phyloP scores from a whole-genome alignment of 2,888 invertebrate species.

The Drosophila borealis region DNA sequence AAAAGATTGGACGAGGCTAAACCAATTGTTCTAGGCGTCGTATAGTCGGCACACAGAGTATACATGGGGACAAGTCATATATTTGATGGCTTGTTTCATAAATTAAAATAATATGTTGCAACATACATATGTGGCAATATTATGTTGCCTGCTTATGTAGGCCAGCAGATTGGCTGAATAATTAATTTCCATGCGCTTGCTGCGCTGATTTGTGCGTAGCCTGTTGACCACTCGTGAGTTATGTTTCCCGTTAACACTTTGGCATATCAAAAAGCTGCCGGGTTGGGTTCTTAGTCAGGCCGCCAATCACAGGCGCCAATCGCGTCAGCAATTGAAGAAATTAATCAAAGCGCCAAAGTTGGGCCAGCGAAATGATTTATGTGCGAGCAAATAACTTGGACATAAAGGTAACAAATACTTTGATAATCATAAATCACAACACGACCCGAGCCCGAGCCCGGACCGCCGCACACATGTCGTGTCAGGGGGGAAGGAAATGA shows the following conservation, averaged over 20 bases:
- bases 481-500: neutral
- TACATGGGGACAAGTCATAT: too few species aligned
- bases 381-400: slow-evolving; percentile 73
- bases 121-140: too few species aligned
- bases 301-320: slow-evolving; percentile 64
- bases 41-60: too few species aligned
- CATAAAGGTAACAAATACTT: slow-evolving; percentile 80
- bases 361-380: slow-evolving; percentile 71
- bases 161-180: slow-evolving; percentile 8
- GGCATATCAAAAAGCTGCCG: slow-evolving; percentile 40
- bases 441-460: slow-evolving; percentile 10
- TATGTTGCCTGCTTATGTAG: too few species aligned
- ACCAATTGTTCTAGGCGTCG: too few species aligned
- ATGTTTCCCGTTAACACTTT: slow-evolving; percentile 46
- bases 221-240: slow-evolving; percentile 60
- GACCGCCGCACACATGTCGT: slow-evolving; percentile 21
- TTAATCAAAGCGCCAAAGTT: slow-evolving; percentile 72
- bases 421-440: slow-evolving; percentile 80
- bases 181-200: slow-evolving; percentile 21
- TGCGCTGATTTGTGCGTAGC: slow-evolving; percentile 30
- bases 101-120: too few species aligned
- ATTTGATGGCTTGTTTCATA: too few species aligned
- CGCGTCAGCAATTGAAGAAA: slow-evolving; percentile 74
- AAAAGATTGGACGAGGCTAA: too few species aligned
- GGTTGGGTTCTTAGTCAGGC: neutral